Conservation (phyloP, 2,113 vertebrate genomes). For the Takifugu bimaculatus region DNA sequence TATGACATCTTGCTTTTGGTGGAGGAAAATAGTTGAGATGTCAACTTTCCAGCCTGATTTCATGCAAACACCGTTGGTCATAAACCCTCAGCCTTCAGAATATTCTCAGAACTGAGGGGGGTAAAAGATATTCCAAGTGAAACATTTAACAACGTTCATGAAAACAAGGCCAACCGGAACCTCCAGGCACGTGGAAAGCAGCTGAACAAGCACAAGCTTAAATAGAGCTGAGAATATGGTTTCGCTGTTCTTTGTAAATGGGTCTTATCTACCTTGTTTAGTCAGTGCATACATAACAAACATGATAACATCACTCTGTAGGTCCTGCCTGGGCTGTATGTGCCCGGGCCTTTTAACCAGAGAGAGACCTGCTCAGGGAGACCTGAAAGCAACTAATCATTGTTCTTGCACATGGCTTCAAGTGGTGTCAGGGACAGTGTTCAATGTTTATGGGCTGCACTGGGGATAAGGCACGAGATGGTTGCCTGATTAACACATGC, state of each 20-base stretch:
- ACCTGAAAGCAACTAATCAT: constrained; percentile 48
- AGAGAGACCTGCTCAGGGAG: constrained; percentile 1
- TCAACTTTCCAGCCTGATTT: too few species aligned
- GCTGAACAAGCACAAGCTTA: constrained; percentile 42
- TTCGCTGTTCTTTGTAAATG: constrained; percentile 16
- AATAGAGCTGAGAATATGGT: constrained; percentile 8
- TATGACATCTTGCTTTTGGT: constrained; percentile 63
- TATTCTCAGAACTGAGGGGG: too few species aligned
- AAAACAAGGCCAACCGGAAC: too few species aligned
- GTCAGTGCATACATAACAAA: constrained; percentile 40
- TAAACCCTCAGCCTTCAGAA: too few species aligned
- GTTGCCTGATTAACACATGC: constrained; percentile 51
- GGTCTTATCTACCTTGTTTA: constrained; percentile 49
- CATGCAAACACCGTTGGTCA: too few species aligned
- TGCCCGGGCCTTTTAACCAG: not conserved
- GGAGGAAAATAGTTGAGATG: constrained; percentile 23
- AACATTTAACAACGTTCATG: too few species aligned
- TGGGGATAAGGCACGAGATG: constrained; percentile 47
- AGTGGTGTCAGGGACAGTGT: constrained; percentile 31
- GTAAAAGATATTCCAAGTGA: too few species aligned
- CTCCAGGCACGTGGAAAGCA: constrained; percentile 18
- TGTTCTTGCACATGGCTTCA: constrained; percentile 36
- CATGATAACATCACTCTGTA: constrained; percentile 26
- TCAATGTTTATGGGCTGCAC: constrained; percentile 42
- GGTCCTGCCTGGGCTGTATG: not conserved